phyloP scores from a whole-genome alignment of 2,113 vertebrate species.

The Oreochromis niloticus region DNA sequence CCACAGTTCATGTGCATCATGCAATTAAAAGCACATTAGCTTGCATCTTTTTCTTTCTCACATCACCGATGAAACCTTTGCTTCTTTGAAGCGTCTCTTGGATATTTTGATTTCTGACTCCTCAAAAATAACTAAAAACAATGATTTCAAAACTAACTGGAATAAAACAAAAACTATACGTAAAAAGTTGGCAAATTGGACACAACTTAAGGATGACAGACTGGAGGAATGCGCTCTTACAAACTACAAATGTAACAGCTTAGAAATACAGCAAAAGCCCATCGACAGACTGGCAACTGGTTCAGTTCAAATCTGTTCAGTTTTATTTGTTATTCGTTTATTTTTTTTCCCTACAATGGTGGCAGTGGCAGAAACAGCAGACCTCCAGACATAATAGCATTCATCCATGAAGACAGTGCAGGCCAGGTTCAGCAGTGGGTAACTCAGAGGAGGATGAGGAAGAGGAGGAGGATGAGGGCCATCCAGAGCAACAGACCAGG shows the following conservation, averaged over 20 bases:
- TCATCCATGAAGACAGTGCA: not conserved
- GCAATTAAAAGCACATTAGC: not conserved
- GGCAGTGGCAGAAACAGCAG: not conserved
- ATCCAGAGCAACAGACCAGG: not conserved
- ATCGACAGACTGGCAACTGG: not conserved
- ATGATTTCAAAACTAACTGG: not conserved
- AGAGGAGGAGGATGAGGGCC: not conserved
- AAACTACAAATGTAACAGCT: not conserved
- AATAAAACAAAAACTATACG: not conserved
- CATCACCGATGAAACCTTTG: not conserved
- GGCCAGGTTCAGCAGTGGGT: not conserved
- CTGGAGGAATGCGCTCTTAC: not conserved
- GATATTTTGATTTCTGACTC: not conserved
- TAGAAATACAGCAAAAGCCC: not conserved
- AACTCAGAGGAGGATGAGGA: not conserved
- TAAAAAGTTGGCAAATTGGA: not conserved
- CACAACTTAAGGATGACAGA: not conserved
- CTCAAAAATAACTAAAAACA: not conserved
- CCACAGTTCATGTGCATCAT: not conserved
- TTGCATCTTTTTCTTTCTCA: not conserved
- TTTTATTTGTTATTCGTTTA: not conserved
- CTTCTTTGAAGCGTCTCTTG: not conserved
- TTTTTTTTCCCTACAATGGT: not conserved
- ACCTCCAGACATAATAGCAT: not conserved
- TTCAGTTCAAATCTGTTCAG: not conserved